Conservation (phyloP, 1,140 invertebrate genomes). For the Rhyzopertha dominica region DNA sequence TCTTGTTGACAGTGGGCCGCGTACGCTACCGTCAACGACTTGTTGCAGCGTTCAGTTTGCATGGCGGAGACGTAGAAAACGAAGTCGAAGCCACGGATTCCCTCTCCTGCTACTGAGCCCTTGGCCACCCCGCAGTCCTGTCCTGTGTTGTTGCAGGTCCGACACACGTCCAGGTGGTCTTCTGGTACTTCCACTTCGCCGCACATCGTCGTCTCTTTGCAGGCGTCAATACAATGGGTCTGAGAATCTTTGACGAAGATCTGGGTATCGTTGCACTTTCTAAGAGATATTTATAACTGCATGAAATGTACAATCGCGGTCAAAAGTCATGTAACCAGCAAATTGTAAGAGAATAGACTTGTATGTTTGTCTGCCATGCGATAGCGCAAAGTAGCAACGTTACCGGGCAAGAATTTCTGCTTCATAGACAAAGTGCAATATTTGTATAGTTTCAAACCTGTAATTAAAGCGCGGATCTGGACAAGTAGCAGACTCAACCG, state of each 20-base stretch:
- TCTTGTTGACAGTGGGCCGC: conserved; percentile 99
- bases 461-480: too few species aligned
- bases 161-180: conserved; percentile 85
- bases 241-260: conserved; percentile 76
- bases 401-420: too few species aligned
- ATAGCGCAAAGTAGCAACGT: too few species aligned
- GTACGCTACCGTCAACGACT: conserved; percentile 90
- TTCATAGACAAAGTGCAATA: too few species aligned
- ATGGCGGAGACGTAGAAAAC: conserved; percentile 95
- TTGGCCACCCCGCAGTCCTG: conserved; percentile 63
- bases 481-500: too few species aligned
- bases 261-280: conserved; percentile 76
- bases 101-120: conserved; percentile 46
- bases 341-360: background rate
- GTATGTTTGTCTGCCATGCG: background rate
- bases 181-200: conserved; percentile 90
- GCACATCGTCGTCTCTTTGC: conserved; percentile 82
- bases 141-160: conserved; percentile 79
- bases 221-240: conserved; percentile 84
- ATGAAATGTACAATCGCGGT: conserved; percentile 7
- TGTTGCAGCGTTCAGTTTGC: conserved; percentile 84
- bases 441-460: too few species aligned
- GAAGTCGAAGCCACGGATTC: conserved; percentile 88
- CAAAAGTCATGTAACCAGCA: too few species aligned
- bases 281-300: conserved; percentile 38